Percentiles rank a stretch among this genome's conserved stretches.
phyloP scores from a whole-genome alignment of 2,797 vertebrate genomes.

The Hapalemur alaotrensis region DNA sequence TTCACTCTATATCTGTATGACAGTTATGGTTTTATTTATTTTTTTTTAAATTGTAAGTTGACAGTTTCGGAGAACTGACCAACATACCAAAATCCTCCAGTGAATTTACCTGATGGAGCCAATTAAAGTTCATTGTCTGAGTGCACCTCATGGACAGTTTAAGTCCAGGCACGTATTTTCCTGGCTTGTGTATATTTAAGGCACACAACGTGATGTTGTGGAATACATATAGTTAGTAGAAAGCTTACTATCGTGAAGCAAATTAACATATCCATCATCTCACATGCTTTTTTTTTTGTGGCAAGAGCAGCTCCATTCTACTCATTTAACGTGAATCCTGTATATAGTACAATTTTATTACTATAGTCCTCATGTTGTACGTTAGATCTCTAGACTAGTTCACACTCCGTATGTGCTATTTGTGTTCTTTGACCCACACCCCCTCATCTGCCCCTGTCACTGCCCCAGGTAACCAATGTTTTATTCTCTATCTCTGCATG shows the following conservation, averaged over 20 bases:
- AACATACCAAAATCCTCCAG: not conserved
- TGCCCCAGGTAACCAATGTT: not conserved
- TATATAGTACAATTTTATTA: not conserved
- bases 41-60: not conserved
- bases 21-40: not conserved
- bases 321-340: not conserved
- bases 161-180: not conserved
- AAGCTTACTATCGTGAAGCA: not conserved
- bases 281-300: not conserved
- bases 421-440: not conserved
- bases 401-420: not conserved
- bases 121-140: too few species aligned
- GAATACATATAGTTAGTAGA: not conserved
- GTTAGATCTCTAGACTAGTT: not conserved
- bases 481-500: not conserved
- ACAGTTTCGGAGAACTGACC: not conserved
- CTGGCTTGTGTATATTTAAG: not conserved
- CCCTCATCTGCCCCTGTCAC: not conserved
- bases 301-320: not conserved
- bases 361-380: not conserved
- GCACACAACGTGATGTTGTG: not conserved
- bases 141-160: accelerated
- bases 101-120: not conserved
- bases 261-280: not conserved
- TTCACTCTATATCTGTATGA: not conserved